A percentile compares a stretch with the other conserved stretches of the same genome.
Evolutionary conservation across 35 echinoderm and acorn worm species (phyloP).

Genomic region (Ptychodera flava): DNA sequence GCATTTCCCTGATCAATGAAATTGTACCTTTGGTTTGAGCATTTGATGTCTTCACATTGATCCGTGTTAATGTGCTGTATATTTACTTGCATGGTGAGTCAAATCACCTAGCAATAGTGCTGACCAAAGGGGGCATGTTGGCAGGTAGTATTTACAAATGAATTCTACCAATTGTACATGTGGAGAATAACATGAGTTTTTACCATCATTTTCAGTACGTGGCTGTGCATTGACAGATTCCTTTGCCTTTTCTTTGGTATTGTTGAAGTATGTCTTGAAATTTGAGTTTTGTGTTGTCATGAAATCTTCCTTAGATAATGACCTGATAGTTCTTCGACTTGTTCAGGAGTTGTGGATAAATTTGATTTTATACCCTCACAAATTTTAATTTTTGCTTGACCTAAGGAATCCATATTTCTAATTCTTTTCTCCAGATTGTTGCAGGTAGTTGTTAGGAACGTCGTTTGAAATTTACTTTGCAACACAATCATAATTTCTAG

Average conservation of each 20-base stretch:
- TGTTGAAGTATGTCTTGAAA: not conserved
- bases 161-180: not conserved
- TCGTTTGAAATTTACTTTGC: not conserved
- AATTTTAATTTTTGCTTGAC: not conserved
- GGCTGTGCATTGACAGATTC: not conserved
- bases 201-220: not conserved
- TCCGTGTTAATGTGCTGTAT: not conserved
- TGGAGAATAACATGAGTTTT: no score
- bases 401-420: not conserved
- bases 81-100: not conserved
- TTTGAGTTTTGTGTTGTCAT: not conserved
- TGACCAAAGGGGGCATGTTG: constrained; percentile 18
- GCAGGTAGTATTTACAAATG: not conserved
- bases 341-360: not conserved
- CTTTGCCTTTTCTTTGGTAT: constrained; percentile 6
- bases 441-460: not conserved
- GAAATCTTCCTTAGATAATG: not conserved
- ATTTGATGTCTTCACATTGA: not conserved
- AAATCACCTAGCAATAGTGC: constrained; percentile 20
- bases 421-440: not conserved
- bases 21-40: not conserved
- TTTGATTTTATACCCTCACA: not conserved
- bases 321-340: not conserved
- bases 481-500: not conserved
- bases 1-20: not conserved